phyloP scores from a whole-genome alignment of 2,888 invertebrate species.

The Caenorhabditis sp. region DNA sequence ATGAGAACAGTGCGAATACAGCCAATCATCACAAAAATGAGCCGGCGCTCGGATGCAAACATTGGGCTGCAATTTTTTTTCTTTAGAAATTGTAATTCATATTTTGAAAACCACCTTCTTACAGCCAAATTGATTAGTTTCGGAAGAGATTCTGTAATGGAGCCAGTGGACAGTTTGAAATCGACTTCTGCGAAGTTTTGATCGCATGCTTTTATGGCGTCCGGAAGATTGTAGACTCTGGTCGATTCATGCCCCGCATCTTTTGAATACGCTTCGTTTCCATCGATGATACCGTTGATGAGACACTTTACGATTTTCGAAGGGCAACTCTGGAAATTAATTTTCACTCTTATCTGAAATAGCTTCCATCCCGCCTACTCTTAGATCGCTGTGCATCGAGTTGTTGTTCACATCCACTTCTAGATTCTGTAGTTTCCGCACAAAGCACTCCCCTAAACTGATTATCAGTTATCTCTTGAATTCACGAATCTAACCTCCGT shows the following conservation, averaged over 20 bases:
- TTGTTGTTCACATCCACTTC: not conserved
- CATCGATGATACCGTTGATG: slow-evolving; percentile 61
- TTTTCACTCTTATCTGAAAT: not conserved
- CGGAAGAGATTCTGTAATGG: slow-evolving; percentile 32
- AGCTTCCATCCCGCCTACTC: not conserved
- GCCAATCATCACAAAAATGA: slow-evolving; percentile 59
- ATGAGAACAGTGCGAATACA: slow-evolving; percentile 61
- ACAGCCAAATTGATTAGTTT: slow-evolving; percentile 48
- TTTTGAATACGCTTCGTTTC: slow-evolving; percentile 54
- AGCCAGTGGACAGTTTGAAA: slow-evolving; percentile 45
- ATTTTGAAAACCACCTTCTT: too few relatives aligned
- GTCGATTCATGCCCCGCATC: slow-evolving; percentile 48
- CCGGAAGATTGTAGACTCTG: slow-evolving; percentile 62
- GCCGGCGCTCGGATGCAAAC: slow-evolving; percentile 33
- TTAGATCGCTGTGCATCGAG: not conserved
- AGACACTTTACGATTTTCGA: slow-evolving; percentile 31
- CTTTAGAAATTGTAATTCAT: too few relatives aligned
- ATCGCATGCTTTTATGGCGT: slow-evolving; percentile 60
- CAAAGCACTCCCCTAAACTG: not conserved
- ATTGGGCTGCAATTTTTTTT: slow-evolving; percentile 18
- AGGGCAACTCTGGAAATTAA: slow-evolving; percentile 34
- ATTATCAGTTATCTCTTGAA: not conserved
- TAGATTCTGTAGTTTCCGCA: not conserved
- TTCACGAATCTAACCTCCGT: not conserved
- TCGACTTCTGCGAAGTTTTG: slow-evolving; percentile 54